Base-by-base conservation (phyloP, 2,888 invertebrate species). In the Ephialtes manifestator region DNA sequence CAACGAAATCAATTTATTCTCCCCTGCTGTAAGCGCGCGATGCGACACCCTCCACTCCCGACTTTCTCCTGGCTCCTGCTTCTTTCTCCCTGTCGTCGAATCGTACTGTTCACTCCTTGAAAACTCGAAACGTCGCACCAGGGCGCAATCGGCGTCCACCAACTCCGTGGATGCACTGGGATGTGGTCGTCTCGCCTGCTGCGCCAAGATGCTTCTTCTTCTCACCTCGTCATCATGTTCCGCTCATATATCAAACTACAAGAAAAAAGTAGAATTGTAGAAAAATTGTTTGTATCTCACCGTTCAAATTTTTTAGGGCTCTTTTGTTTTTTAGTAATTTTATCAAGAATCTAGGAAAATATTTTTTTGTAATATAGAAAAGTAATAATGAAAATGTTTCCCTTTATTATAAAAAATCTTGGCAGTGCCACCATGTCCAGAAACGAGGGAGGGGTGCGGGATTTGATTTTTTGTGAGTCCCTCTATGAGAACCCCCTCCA, bases 1-100 rank as follows among this genome's bases (percentile, higher is more conserved):
- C 93, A 92, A 93, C 93, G 93, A 92, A 94, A 94, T 94, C 93
- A 94, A 94, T 93, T 94, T 94, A 93, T 93, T 93, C 93, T 91
- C 90, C 91, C 91, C 87, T 88, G 81, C 82, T 76, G 82, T 81
- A 77, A 85, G 83, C 81, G 72, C 68, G 79, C 82, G 76, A 81
- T 70, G 81, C 78, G 79, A 84, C 83, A 80, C 72, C 75, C 79
- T 72, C 81, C 72, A 79, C 80, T 48, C 60, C 28, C 77, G 58
- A 77, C 63, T 60, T 65, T 74, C 51, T 86, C 55, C 75, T 76
- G 82, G 85, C 86, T 87, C 39, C 83, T 67, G 76, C 70, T 85
- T 76, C 75, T 46, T 53, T 51, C 67, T 51, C 67, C 48, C 28
- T 24, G 43, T 48, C 68, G n/a, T 28, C 24, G 68, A 68, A 46